Evolutionary conservation across 2,113 vertebrate genomes (phyloP).

Genomic region (Pyrgilauda ruficollis): DNA sequence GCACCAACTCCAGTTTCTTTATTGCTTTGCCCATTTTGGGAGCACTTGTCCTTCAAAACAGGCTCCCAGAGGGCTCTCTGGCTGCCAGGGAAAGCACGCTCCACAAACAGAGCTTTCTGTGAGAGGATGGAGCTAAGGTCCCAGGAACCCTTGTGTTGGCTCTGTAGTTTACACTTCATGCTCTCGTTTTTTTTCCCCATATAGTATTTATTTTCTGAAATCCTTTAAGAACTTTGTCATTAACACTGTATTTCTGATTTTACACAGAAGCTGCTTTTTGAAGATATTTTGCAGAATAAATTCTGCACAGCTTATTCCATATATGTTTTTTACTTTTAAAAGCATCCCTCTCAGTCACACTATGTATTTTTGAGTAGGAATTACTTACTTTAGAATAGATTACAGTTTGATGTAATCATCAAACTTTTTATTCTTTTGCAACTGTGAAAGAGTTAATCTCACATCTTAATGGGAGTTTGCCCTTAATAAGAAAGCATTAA

Average conservation of each 20-base stretch:
- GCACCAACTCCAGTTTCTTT: neutral
- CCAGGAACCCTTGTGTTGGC: neutral
- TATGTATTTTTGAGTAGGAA: neutral
- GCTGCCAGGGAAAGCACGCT: neutral
- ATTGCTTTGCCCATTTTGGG: neutral
- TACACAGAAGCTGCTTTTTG: neutral
- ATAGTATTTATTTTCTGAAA: neutral
- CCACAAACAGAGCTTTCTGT: neutral
- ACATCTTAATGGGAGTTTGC: conserved; percentile 17
- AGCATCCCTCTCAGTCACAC: neutral
- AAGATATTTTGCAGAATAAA: neutral
- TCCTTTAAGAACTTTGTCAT: neutral
- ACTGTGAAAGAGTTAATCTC: conserved; percentile 41
- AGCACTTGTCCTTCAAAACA: neutral
- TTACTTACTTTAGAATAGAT: neutral
- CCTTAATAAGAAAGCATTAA: conserved; percentile 34
- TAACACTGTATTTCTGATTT: neutral
- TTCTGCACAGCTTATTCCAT: neutral
- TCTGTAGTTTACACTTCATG: neutral
- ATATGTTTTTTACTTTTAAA: neutral
- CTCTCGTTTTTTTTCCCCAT: fast-evolving
- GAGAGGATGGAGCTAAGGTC: neutral
- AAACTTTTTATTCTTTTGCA: neutral
- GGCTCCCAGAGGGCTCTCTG: neutral
- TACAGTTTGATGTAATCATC: neutral